Percentiles rank a stretch among this genome's conserved stretches.
These are phyloP conservation scores for Phalacrocorax aristotelis DNA, from an alignment of 2,113 vertebrate genomes.

Conservation along the genomic window DNA sequence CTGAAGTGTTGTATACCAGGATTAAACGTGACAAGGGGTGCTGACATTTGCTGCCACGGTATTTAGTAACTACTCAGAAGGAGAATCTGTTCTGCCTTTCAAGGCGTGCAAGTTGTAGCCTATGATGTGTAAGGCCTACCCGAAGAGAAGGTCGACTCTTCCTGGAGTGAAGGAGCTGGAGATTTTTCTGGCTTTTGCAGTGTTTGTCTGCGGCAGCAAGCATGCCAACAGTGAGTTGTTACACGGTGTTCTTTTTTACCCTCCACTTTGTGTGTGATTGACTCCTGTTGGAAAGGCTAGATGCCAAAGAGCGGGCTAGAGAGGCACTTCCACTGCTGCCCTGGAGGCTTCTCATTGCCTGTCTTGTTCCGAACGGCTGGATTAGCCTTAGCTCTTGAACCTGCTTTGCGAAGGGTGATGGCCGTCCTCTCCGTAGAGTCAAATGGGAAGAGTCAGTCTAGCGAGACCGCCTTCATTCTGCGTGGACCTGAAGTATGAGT, in stretches of 20 bases:
- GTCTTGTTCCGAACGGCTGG: background rate
- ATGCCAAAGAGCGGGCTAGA: background rate
- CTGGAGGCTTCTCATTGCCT: fast-evolving
- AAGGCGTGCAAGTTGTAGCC: background rate
- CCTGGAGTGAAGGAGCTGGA: background rate
- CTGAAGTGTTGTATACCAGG: background rate
- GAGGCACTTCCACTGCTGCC: background rate
- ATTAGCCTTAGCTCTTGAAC: background rate
- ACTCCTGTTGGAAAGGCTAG: background rate
- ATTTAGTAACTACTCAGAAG: background rate
- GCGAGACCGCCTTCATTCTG: background rate
- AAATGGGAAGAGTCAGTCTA: background rate
- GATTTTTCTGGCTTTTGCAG: background rate
- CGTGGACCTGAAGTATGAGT: background rate
- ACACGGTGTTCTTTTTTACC: fast-evolving
- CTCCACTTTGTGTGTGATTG: fast-evolving
- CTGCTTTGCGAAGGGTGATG: background rate
- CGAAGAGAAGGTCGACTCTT: background rate
- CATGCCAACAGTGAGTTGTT: background rate
- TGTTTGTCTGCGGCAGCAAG: background rate
- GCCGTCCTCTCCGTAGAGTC: fast-evolving
- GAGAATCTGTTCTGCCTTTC: background rate
- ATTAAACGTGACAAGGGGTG: background rate
- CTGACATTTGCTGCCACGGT: background rate
- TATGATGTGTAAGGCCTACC: background rate